Conservation (phyloP, 2,113 vertebrate species). For the Aphelocoma coerulescens region DNA sequence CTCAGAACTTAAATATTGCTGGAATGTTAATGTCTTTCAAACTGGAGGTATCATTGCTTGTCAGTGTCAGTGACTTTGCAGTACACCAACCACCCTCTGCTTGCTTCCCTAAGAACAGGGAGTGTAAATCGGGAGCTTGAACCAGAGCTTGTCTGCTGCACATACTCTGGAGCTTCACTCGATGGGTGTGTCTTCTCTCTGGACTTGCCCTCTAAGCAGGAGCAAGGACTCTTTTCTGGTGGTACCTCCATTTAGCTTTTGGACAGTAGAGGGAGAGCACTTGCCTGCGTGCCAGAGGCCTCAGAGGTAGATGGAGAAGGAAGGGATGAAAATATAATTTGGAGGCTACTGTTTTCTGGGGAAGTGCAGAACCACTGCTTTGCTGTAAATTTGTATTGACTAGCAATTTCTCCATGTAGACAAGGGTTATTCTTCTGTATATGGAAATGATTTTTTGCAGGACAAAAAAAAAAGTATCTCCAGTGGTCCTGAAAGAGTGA, state of each 20-base stretch:
- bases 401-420: neutral
- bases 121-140: neutral
- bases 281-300: neutral
- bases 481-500: neutral
- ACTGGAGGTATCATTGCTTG: neutral
- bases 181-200: rapidly evolving
- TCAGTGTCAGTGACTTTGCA: neutral
- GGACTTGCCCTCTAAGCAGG: rapidly evolving
- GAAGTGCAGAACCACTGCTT: neutral
- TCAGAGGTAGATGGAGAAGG: neutral
- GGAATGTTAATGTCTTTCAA: neutral
- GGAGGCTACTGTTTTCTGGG: neutral
- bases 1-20: neutral
- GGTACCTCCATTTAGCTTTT: neutral
- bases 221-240: neutral
- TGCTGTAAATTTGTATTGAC: neutral
- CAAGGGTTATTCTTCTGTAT: neutral
- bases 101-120: neutral
- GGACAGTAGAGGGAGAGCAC: neutral
- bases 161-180: neutral
- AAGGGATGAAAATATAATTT: neutral
- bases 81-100: neutral
- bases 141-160: neutral
- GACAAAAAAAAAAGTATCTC: neutral
- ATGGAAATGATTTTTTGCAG: neutral